Evolutionary conservation across 2,888 invertebrate species (phyloP), one percentile per base, ranked within the genome.

Genomic region (Drosophila niveifrons): DNA sequence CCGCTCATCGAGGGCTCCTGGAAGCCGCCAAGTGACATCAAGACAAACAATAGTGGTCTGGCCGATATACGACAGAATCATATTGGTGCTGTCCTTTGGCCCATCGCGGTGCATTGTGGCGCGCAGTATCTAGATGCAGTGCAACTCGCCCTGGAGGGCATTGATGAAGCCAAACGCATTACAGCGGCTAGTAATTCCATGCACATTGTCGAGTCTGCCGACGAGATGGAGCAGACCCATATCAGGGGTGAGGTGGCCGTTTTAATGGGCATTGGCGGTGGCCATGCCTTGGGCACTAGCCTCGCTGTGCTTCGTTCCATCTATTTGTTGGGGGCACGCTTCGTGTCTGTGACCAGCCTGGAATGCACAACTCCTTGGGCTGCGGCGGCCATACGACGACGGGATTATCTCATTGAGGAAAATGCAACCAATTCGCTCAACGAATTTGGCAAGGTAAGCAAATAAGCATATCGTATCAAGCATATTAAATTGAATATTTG

Each of bases 291-390:
- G 47, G 95, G 95, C 66, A 94, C 95, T 59, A 95, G 95, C 64
- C 93, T 95, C 82, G 95, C 94, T 1, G 94, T 94, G 2, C 92
- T 95, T 4, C 92, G 95, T 13, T 95, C 95, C 85, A 94, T 95
- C 88, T 95, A 95, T 90, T 92, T 94, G 55, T 91, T 95, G 4
- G 95, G 95, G 8, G 94, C 94, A 13, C 93, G 95, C 31, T 94
- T 95, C 82, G 94, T 95, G 90, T 95, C 95, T 1, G 91, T 95
- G 10, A 95, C 95, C 0, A 95, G 95, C 84, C 70, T 91, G 50
- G 94, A 94, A 83, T 95, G 95, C 90, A 94, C 94, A 57, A 95
- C 95, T 0, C 95, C 95, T 1, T 95, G 95, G 95, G 93, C 92
- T 0, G 91, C 91, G 8, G 91, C 92, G 3, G 91, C 91, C 2